These are phyloP conservation scores for Vollenhovia emeryi DNA, from an alignment of 1,140 invertebrate species.

Conservation along the genomic window DNA sequence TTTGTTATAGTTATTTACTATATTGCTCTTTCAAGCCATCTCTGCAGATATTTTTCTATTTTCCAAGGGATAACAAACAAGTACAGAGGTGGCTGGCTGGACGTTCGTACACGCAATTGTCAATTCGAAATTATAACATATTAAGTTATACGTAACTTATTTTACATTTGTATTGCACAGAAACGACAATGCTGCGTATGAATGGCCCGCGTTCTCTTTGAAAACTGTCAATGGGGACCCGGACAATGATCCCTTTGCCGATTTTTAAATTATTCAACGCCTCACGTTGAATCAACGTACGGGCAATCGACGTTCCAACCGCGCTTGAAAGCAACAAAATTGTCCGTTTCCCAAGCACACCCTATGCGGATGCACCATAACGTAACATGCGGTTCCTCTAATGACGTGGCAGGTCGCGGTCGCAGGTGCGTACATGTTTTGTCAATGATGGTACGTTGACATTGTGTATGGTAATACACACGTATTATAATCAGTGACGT, in stretches of 20 bases:
- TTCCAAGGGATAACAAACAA: neutral
- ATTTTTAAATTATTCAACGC: neutral
- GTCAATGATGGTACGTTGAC: conserved; percentile 40
- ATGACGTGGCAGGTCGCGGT: conserved; percentile 19
- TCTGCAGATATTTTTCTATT: neutral
- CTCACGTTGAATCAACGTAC: neutral
- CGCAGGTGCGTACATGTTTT: conserved; percentile 32
- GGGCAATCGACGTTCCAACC: neutral
- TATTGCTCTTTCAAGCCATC: neutral
- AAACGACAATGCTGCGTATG: neutral
- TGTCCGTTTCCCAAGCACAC: neutral
- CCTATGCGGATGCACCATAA: conserved; percentile 5
- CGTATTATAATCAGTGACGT: conserved; percentile 8
- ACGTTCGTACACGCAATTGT: neutral
- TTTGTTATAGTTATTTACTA: neutral
- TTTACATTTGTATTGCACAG: neutral
- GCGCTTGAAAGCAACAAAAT: neutral
- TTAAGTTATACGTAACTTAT: neutral
- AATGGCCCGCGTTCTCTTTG: neutral
- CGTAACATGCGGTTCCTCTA: neutral
- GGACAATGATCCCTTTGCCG: neutral
- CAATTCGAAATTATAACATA: neutral
- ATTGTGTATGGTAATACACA: neutral
- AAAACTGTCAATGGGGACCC: neutral
- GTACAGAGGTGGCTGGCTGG: too few relatives aligned